A percentile compares a stretch with the other conserved stretches of the same genome.
Conservation (phyloP, 2,113 vertebrate species). For the Silurus meridionalis region DNA sequence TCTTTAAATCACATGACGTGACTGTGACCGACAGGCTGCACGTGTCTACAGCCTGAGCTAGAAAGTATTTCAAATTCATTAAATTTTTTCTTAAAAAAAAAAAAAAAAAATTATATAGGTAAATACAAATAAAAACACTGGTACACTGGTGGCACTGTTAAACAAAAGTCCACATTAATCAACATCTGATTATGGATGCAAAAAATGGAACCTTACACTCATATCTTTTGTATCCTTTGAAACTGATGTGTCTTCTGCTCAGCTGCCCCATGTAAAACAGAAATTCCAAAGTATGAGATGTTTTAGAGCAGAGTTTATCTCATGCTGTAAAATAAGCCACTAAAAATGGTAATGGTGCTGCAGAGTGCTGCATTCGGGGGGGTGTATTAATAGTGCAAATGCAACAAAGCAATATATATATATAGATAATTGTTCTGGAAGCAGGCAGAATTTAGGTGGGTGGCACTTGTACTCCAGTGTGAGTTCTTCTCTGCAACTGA, state of each 20-base stretch:
- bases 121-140: no score
- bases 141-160: neutral
- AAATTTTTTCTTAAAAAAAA: no score
- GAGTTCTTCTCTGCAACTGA: neutral
- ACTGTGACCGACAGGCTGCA: neutral
- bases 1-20: neutral
- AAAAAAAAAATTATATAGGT: no score
- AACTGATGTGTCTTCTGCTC: neutral
- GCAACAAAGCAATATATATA: neutral
- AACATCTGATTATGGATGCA: neutral
- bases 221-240: neutral
- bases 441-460: neutral
- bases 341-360: slow-evolving; percentile 8
- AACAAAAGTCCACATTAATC: neutral
- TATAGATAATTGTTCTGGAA: neutral
- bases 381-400: neutral
- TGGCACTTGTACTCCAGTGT: neutral
- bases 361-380: neutral
- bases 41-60: neutral
- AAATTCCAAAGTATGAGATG: neutral
- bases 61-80: neutral
- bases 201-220: neutral
- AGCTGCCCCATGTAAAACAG: neutral
- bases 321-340: neutral
- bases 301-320: neutral